A percentile compares a stretch with the other conserved stretches of the same genome.
phyloP scores from a whole-genome alignment of 2,113 vertebrate species.

The Shinisaurus crocodilurus region DNA sequence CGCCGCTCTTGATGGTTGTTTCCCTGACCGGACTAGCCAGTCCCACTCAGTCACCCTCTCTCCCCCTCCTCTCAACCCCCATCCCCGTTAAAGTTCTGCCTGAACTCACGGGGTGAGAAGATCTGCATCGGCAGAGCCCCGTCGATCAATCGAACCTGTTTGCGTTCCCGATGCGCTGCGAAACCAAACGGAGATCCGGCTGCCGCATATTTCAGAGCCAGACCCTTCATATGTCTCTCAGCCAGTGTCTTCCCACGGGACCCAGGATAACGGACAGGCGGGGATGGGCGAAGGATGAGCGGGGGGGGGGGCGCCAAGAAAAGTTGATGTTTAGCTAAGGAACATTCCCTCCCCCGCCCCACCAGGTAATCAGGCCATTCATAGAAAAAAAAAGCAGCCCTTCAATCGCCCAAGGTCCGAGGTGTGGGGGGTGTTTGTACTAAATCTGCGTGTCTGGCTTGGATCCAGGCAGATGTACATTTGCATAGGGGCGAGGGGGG shows the following conservation, averaged over 20 bases:
- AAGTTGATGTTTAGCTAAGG: slow-evolving; percentile 75
- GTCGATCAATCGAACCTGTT: slow-evolving; percentile 84
- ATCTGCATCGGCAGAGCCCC: slow-evolving; percentile 30
- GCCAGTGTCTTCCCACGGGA: slow-evolving; percentile 81
- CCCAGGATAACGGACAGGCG: slow-evolving; percentile 66
- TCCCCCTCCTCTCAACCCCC: accelerated
- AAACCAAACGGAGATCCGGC: slow-evolving; percentile 81
- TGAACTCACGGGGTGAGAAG: slow-evolving; percentile 31
- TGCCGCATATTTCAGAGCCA: slow-evolving; percentile 81
- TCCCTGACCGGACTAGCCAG: too few relatives aligned
- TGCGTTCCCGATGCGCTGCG: slow-evolving; percentile 82
- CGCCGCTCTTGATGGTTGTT: neutral
- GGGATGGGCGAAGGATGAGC: slow-evolving; percentile 26
- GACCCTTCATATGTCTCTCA: slow-evolving; percentile 84
- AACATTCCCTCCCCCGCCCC: slow-evolving; percentile 66
- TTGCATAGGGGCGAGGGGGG: neutral
- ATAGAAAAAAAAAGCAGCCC: neutral
- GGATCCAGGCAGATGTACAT: neutral
- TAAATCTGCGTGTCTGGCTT: neutral
- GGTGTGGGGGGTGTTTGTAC: neutral
- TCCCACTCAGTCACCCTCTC: neutral
- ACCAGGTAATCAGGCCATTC: slow-evolving; percentile 63
- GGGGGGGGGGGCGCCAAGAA: slow-evolving; percentile 22
- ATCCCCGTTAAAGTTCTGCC: neutral
- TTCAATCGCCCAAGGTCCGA: neutral